Conservation (phyloP, 2,113 vertebrate species). For the Pleuronectes platessa region DNA sequence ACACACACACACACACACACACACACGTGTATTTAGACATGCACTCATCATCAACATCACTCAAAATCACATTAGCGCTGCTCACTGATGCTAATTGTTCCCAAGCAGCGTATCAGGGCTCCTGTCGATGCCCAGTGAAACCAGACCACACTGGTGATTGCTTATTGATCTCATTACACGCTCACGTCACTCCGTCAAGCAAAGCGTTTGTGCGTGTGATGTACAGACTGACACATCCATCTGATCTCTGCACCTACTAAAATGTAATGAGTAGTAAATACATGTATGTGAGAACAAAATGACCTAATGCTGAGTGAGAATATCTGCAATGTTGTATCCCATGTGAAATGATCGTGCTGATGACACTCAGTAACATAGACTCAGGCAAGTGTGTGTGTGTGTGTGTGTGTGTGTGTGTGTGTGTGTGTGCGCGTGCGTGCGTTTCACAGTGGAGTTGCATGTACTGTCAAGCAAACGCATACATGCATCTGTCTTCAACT, state of each 20-base stretch:
- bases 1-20: slow-evolving; percentile 40
- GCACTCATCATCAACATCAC: slow-evolving; percentile 57
- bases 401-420: slow-evolving; percentile 4
- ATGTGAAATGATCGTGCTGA: slow-evolving; percentile 4
- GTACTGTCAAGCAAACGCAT: slow-evolving; percentile 55
- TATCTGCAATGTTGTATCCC: too few species aligned
- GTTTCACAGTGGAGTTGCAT: slow-evolving; percentile 47
- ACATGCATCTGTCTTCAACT: slow-evolving; percentile 52
- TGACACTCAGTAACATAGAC: slow-evolving; percentile 30
- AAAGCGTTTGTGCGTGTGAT: slow-evolving; percentile 22
- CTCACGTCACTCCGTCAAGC: slow-evolving; percentile 41
- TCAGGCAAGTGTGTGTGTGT: slow-evolving; percentile 11
- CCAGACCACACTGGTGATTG: slow-evolving; percentile 64
- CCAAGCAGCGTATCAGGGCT: slow-evolving; percentile 61
- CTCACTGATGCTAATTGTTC: slow-evolving; percentile 70
- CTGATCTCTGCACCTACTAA: background rate
- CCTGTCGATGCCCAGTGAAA: slow-evolving; percentile 59
- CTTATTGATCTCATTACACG: slow-evolving; percentile 72
- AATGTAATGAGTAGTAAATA: too few species aligned
- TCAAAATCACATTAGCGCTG: slow-evolving; percentile 61
- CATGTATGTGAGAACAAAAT: too few species aligned
- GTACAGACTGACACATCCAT: slow-evolving; percentile 1
- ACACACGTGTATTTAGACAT: slow-evolving; percentile 49
- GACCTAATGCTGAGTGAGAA: too few species aligned
- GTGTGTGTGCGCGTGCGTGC: background rate